Conservation (phyloP, 2,113 vertebrate genomes). For the Tragelaphus strepsiceros region DNA sequence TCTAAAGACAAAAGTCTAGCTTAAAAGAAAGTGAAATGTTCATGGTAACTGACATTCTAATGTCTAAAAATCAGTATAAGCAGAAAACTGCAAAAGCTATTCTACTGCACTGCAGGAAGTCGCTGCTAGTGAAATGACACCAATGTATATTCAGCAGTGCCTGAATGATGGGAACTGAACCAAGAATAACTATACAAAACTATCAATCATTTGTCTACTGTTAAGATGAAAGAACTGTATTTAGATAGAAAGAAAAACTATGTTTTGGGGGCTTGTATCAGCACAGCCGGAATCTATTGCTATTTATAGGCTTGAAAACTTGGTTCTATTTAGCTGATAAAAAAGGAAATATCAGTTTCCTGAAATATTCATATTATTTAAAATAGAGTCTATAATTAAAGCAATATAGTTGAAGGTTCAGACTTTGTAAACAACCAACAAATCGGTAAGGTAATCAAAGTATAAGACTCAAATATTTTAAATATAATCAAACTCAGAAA, state of each 20-base stretch:
- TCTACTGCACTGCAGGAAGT: neutral
- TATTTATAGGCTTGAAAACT: slow-evolving; percentile 23
- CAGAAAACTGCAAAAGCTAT: slow-evolving; percentile 6
- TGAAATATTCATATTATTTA: neutral
- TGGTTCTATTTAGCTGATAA: neutral
- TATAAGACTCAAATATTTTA: slow-evolving; percentile 15
- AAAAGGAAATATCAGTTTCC: neutral
- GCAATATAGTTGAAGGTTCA: neutral
- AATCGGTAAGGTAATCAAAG: neutral
- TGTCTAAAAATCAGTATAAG: neutral
- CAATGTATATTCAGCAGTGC: neutral
- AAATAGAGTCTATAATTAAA: neutral
- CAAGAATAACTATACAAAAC: slow-evolving; percentile 11
- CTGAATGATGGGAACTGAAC: slow-evolving; percentile 18
- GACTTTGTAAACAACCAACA: slow-evolving; percentile 20
- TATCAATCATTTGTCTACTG: slow-evolving; percentile 18
- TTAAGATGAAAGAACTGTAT: slow-evolving; percentile 7
- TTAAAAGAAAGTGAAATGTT: neutral
- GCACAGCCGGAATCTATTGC: neutral
- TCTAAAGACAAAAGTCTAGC: neutral
- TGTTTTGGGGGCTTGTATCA: neutral
- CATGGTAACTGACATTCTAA: neutral
- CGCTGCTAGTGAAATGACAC: neutral
- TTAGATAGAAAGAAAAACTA: neutral
- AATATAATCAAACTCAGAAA: neutral